Evolutionary conservation across 2,888 invertebrate genomes (phyloP).

Genomic region (Subacronicta megacephala): DNA sequence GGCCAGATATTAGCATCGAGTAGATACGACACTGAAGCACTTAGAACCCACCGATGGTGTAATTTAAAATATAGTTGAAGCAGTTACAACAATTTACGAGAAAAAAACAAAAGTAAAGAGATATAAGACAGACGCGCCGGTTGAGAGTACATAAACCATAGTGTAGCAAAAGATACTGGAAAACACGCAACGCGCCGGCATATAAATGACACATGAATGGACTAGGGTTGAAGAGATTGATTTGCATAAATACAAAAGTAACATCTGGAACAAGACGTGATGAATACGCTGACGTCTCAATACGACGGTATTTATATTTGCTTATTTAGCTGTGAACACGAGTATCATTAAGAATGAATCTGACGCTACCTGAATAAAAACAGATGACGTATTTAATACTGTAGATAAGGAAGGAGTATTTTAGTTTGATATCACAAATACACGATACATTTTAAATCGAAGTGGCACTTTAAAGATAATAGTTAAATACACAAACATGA

Average conservation of each 20-base stretch:
- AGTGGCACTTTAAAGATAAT: slow-evolving; percentile 52
- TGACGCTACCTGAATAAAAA: slow-evolving; percentile 20
- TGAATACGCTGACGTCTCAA: slow-evolving; percentile 37
- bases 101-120: slow-evolving; percentile 52
- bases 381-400: slow-evolving; percentile 23
- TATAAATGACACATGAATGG: slow-evolving; percentile 66
- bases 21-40: slow-evolving; percentile 64
- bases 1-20: slow-evolving; percentile 58
- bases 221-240: slow-evolving; percentile 52
- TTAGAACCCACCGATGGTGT: slow-evolving; percentile 56
- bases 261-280: slow-evolving; percentile 42
- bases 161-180: slow-evolving; percentile 35
- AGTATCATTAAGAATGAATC: slow-evolving; percentile 26
- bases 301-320: slow-evolving; percentile 27
- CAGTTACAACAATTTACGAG: slow-evolving; percentile 48
- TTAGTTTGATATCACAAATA: slow-evolving; percentile 47
- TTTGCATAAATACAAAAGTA: slow-evolving; percentile 57
- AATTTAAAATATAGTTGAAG: slow-evolving; percentile 62
- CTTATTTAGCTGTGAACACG: slow-evolving; percentile 14
- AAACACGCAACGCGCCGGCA: slow-evolving; percentile 36
- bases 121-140: slow-evolving; percentile 56
- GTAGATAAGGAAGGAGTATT: slow-evolving; percentile 39
- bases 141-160: slow-evolving; percentile 39
- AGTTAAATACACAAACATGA: slow-evolving; percentile 48
- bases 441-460: slow-evolving; percentile 51